Evolutionary conservation across 2,113 vertebrate species (phyloP).

Genomic region (Petromus typicus): DNA sequence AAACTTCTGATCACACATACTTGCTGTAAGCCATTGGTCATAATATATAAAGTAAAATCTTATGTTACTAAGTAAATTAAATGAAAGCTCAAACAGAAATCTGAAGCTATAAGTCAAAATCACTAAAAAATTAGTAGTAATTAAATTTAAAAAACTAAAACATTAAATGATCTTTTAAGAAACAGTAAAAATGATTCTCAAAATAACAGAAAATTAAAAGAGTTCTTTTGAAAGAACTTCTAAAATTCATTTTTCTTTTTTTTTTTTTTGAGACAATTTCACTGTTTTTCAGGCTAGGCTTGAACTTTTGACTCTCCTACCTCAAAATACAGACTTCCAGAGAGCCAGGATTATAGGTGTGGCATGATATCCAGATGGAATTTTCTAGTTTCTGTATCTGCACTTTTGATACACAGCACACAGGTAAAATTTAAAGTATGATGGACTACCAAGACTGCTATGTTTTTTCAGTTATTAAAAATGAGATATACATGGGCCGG

Average conservation of each 20-base stretch:
- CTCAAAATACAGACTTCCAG: background rate
- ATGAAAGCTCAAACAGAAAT: conserved; percentile 32
- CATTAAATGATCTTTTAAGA: conserved; percentile 5
- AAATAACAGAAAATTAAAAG: conserved; percentile 25
- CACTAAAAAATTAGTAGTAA: conserved; percentile 26
- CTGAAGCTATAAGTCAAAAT: conserved; percentile 12
- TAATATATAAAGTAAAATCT: conserved; percentile 49
- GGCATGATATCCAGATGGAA: background rate
- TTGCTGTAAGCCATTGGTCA: background rate
- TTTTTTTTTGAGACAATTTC: background rate
- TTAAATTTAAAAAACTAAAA: conserved; percentile 32
- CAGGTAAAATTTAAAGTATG: background rate
- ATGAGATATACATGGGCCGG: background rate
- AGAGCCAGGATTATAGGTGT: background rate
- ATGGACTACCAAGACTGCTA: background rate
- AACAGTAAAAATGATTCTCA: background rate
- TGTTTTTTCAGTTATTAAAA: conserved; percentile 22
- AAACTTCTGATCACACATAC: conserved; percentile 29
- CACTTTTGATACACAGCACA: conserved; percentile 1
- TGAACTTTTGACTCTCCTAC: background rate
- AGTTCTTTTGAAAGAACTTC: conserved; percentile 5
- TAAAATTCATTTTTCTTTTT: conserved; percentile 19
- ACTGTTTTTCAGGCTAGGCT: background rate
- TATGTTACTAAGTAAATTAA: conserved; percentile 29
- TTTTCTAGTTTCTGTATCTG: background rate